A percentile compares a stretch with the other conserved stretches of the same genome.
phyloP scores from a whole-genome alignment of 2,888 invertebrate species.

The Ormyrus pomaceus region DNA sequence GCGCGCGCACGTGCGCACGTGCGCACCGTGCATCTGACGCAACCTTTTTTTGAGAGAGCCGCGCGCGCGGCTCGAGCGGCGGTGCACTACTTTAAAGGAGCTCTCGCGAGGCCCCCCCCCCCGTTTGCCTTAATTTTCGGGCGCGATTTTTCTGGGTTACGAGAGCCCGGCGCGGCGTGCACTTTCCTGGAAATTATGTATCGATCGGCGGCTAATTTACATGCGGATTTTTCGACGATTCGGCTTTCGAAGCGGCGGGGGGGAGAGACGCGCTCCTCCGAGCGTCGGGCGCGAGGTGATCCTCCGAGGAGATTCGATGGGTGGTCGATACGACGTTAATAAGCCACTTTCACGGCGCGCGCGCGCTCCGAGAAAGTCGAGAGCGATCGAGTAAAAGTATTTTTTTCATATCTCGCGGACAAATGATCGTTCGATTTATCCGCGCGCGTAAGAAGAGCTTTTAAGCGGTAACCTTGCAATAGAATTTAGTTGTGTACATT shows the following conservation, averaged over 20 bases:
- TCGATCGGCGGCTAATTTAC: neutral
- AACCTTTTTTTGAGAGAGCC: neutral
- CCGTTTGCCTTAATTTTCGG: conserved; percentile 13
- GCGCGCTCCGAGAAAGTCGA: conserved; percentile 2
- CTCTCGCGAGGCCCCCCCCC: neutral
- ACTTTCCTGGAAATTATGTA: conserved; percentile 5
- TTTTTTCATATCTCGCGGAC: neutral
- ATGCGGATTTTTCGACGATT: neutral
- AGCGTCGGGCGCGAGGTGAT: neutral
- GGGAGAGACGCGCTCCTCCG: neutral
- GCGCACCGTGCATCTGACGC: too few species aligned
- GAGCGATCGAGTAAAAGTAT: neutral
- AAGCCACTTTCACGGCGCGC: conserved; percentile 37
- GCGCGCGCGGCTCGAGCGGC: neutral
- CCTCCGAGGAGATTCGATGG: conserved; percentile 13
- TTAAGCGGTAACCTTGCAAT: too few species aligned
- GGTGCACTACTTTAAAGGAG: conserved; percentile 34
- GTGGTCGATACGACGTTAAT: conserved; percentile 15
- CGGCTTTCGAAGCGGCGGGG: neutral
- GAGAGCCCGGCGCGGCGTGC: neutral
- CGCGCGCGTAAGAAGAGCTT: neutral
- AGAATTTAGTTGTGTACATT: too few species aligned
- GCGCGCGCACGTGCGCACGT: conserved; percentile 26
- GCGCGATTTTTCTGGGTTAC: conserved; percentile 42
- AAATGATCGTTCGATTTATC: neutral